Evolutionary conservation across 2,888 invertebrate species (phyloP), one percentile per base, ranked within the genome.

Genomic region (Diaphora mendica): DNA sequence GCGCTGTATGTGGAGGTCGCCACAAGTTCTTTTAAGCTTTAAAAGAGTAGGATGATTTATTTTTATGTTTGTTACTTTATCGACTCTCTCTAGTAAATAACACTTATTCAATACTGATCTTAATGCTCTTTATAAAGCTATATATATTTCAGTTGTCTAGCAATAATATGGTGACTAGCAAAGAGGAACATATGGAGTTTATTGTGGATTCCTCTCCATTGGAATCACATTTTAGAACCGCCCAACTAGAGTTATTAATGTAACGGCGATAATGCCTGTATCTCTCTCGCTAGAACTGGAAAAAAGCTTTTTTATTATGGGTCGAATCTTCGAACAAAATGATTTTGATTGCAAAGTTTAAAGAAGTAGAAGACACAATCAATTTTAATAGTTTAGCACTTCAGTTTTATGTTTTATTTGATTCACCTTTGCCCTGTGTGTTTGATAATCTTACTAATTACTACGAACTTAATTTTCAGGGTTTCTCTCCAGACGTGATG

Each of bases 401-500:
- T 17, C 1, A 23, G 23, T 23, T 17, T 5, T 51, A 23, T 51
- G 1, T 48, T 3, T 20, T 13, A 30, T 13, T 51, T 48, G 26
- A 67, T 33, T 67, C 17, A 11, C 9, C 8, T 17, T 44, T 66
- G 26, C 8, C 15, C 3, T 5, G 39, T 39, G 39, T 39, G 39
- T 39, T 39, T 39, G 11, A 39, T 39, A 39, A 39, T 11, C 39
- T 39, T 39, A 39, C 9, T 39, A 42, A 68, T 9, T 51, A 5
- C 30, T 55, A 59, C 20, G 11, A 64, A 44, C n/a, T 59, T 20
- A 15, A 71, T n/a, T 90, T 94, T 72, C 92, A 97, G 95, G 97
- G 97, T 20, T 97, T 96, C 89, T 96, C 97, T 0, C 96, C 96
- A 3, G 93, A 94, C 44, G 96, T 97, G 17, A 92, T 97, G 85